Conservation (phyloP, 2,797 vertebrate genomes). For the Phalloptychus januarius region DNA sequence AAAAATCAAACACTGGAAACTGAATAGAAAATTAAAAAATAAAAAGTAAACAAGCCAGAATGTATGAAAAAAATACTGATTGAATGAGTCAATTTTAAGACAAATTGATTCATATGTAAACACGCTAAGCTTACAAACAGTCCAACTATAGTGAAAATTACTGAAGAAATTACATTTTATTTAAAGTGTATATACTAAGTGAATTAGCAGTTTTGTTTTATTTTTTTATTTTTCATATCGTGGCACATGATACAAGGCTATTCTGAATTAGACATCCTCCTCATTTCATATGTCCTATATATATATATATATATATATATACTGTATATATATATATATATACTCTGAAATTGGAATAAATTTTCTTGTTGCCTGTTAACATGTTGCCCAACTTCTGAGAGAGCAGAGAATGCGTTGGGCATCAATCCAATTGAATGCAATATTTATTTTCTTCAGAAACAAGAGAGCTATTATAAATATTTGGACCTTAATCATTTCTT, state of each 20-base stretch:
- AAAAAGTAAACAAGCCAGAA: slow-evolving; percentile 17
- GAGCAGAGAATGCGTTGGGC: neutral
- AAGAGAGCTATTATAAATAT: neutral
- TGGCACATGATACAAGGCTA: neutral
- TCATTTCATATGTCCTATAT: neutral
- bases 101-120: neutral
- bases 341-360: neutral
- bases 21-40: slow-evolving; percentile 22
- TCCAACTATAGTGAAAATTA: slow-evolving; percentile 1
- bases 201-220: neutral
- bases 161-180: slow-evolving; percentile 7
- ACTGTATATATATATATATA: neutral
- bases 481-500: neutral
- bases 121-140: neutral
- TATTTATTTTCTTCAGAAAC: neutral
- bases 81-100: neutral
- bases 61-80: slow-evolving; percentile 13
- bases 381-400: neutral
- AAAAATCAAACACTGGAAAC: slow-evolving; percentile 19
- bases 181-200: neutral
- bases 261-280: slow-evolving; percentile 1
- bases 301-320: neutral
- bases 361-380: neutral
- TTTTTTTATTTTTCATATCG: slow-evolving; percentile 8
- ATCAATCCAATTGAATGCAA: neutral